phyloP scores from a whole-genome alignment of 2,888 invertebrate species.

The Pseudeuparius sepicola region DNA sequence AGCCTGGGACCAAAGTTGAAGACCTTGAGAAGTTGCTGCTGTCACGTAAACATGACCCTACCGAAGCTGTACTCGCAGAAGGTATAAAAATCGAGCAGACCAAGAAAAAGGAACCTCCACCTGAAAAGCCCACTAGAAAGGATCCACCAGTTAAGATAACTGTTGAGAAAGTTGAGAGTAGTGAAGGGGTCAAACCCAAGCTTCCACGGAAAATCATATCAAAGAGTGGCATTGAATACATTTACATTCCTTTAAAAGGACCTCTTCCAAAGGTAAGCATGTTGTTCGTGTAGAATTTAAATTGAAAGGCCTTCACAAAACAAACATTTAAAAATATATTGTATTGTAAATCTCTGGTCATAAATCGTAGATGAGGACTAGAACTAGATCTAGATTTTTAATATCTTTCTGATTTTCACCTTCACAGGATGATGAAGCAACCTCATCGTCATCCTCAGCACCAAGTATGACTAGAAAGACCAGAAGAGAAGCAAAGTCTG shows the following conservation, averaged over 20 bases:
- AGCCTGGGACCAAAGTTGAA: conserved; percentile 37
- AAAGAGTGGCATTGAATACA: conserved; percentile 38
- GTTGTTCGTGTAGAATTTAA: too few species aligned
- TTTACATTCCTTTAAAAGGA: conserved; percentile 41
- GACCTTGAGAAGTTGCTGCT: conserved; percentile 47
- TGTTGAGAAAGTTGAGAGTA: conserved; percentile 22
- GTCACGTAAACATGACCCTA: conserved; percentile 54
- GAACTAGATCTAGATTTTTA: too few species aligned
- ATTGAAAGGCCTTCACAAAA: conserved; percentile 8
- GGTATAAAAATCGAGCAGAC: conserved; percentile 41
- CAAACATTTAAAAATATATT: conserved; percentile 16
- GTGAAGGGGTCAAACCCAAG: conserved; percentile 2
- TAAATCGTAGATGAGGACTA: too few species aligned
- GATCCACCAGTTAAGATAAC: conserved; percentile 19
- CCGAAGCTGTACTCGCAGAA: conserved; percentile 53
- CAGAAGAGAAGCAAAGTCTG: conserved; percentile 23
- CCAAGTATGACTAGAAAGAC: too few species aligned
- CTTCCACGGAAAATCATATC: conserved; percentile 29
- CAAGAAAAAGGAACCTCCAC: conserved; percentile 10
- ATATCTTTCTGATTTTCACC: too few species aligned
- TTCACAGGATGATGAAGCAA: too few species aligned
- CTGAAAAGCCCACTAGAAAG: conserved; percentile 16
- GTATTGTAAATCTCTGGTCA: too few species aligned
- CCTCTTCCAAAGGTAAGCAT: conserved; percentile 36
- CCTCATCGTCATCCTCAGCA: too few species aligned